Base-by-base conservation (phyloP, 1,140 invertebrate species). In the Coelopa frigida region DNA sequence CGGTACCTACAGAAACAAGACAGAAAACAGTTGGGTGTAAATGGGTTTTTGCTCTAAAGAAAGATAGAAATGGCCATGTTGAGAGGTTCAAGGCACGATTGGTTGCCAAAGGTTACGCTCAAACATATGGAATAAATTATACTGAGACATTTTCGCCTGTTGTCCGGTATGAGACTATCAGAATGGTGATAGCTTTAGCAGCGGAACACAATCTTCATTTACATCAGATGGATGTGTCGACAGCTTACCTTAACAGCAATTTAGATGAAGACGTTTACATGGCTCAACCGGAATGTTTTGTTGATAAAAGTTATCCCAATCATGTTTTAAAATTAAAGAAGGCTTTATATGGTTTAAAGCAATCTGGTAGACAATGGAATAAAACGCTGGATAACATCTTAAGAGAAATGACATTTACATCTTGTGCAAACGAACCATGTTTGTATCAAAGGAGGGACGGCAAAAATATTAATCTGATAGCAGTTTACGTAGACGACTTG, bases 91-190 rank as follows among this genome's bases (percentile, higher is more conserved):
- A 72, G 53, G 61, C 72, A 18, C 44, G 64, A 20, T 50, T 71
- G 37, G 66, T 72, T 24, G 62, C 53, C 15, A 61, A 57, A 50
- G 64, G 62, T 31, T 70, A 44, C 48, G 37, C 21, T n/a, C 58
- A 61, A 39, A 46, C 37, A 36, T n/a, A 47, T 23, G 64, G 60
- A 21, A 50, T 70, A 42, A 58, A 68, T 44, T 70, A 63, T 54
- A 20, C 53, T 14, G 64, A 71, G 48, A 65, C 60, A 4, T 67
- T 55, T 60, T 49, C 59, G 12, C 64, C 67, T 32, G 60, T 69
- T 1, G 51, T 57, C 6, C 48, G 61, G 5, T 51, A 53, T 47
- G 50, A 50, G 21, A 49, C 65, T 11, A 47, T 72, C 5, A 18
- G 62, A 18, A 40, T 56, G 6, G 29, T 64, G 8, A 52, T 57